Conservation (phyloP, 1,140 invertebrate species). For the Lycorma delicatula region DNA sequence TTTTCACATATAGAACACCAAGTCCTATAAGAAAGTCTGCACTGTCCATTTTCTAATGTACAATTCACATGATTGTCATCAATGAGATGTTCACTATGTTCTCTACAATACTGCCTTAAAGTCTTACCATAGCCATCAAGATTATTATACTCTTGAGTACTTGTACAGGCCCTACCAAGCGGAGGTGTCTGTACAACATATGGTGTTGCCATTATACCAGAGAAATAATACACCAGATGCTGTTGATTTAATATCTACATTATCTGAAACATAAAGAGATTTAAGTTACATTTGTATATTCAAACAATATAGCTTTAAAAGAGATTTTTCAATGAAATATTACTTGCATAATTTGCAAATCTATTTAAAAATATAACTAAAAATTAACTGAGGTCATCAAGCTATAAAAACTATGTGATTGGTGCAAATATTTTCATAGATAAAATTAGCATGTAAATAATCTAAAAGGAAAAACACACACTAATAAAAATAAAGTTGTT, state of each 20-base stretch:
- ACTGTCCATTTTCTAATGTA: not conserved
- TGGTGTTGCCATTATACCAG: not conserved
- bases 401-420: too few species aligned
- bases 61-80: not conserved
- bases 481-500: too few species aligned
- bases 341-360: too few species aligned
- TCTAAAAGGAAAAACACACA: too few species aligned
- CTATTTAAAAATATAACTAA: too few species aligned
- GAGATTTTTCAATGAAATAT: too few species aligned
- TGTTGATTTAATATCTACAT: not conserved
- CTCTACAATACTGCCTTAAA: not conserved
- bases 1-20: not conserved
- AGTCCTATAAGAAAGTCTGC: not conserved
- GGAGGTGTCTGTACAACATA: not conserved
- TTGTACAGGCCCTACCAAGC: not conserved
- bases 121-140: not conserved
- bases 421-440: too few species aligned
- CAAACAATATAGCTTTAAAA: too few species aligned
- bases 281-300: too few species aligned
- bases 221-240: not conserved
- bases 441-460: too few species aligned
- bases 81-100: not conserved
- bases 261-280: constrained; percentile 1
- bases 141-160: not conserved
- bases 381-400: too few species aligned